A percentile compares a stretch with the other conserved stretches of the same genome.
These are phyloP conservation scores for Thereva unica DNA, from an alignment of 2,888 invertebrate species.

Conservation along the genomic window DNA sequence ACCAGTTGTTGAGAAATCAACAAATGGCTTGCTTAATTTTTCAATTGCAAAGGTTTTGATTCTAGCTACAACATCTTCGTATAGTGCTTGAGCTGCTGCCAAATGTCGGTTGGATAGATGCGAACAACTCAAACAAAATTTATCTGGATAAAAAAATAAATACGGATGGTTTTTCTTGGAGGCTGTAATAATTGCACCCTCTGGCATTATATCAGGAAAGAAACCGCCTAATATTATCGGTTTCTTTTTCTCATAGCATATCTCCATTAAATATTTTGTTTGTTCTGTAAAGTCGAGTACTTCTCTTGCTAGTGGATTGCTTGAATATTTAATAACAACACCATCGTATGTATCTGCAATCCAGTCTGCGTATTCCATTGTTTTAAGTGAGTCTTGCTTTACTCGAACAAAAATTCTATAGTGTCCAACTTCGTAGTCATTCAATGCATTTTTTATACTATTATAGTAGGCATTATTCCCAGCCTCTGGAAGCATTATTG, in stretches of 20 bases:
- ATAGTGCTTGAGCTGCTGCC: not conserved
- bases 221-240: constrained; percentile 1
- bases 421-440: not conserved
- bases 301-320: constrained; percentile 1
- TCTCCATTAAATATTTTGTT: constrained; percentile 18
- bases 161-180: constrained; percentile 5
- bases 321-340: not conserved
- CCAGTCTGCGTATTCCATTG: constrained; percentile 12
- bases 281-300: constrained; percentile 1
- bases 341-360: constrained; percentile 24
- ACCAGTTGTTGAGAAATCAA: constrained; percentile 12
- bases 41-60: constrained; percentile 7
- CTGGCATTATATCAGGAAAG: not conserved
- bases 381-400: not conserved
- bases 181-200: not conserved
- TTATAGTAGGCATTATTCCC: constrained; percentile 41
- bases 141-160: constrained; percentile 24
- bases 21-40: not conserved
- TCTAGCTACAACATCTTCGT: constrained; percentile 5
- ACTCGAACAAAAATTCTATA: constrained; percentile 2
- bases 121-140: not conserved
- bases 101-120: not conserved
- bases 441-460: not conserved
- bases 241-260: constrained; percentile 12
- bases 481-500: constrained; percentile 47